phyloP scores from a whole-genome alignment of 2,888 invertebrate genomes.

The Selenia dentaria region DNA sequence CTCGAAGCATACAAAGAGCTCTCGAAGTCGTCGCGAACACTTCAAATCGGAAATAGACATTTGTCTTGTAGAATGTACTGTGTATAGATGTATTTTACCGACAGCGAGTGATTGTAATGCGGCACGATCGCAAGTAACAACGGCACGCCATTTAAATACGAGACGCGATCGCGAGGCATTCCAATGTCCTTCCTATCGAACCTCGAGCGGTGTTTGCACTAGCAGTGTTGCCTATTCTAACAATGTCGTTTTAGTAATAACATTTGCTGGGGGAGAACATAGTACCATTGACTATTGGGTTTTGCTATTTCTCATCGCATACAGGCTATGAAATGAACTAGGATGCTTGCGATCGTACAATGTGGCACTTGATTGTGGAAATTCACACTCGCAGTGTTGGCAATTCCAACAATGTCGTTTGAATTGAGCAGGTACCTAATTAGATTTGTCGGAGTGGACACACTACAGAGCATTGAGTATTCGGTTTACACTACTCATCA shows the following conservation, averaged over 20 bases:
- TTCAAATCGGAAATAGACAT: slow-evolving; percentile 47
- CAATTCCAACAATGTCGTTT: no score
- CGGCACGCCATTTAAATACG: slow-evolving; percentile 52
- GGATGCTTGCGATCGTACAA: no score
- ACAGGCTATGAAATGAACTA: no score
- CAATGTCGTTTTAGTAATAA: slow-evolving; percentile 18
- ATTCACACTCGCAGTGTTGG: no score
- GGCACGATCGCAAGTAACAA: slow-evolving; percentile 43
- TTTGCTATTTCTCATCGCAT: not conserved
- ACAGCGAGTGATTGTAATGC: slow-evolving; percentile 44
- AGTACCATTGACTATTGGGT: slow-evolving; percentile 1
- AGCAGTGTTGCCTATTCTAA: slow-evolving; percentile 23
- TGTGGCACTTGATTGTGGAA: no score
- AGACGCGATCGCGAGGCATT: slow-evolving; percentile 48
- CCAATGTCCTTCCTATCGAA: slow-evolving; percentile 51
- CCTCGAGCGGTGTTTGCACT: slow-evolving; percentile 15
- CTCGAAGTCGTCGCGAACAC: slow-evolving; percentile 15
- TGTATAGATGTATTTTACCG: slow-evolving; percentile 1
- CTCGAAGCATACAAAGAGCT: not conserved
- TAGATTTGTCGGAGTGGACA: no score
- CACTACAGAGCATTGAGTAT: no score
- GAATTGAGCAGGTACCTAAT: no score
- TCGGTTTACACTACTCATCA: no score
- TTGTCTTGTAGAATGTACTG: slow-evolving; percentile 27
- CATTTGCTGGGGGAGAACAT: slow-evolving; percentile 1